Evolutionary conservation across 1,140 invertebrate genomes (phyloP), one percentile per base, ranked within the genome.

Genomic region (Drosophila persimilis): DNA sequence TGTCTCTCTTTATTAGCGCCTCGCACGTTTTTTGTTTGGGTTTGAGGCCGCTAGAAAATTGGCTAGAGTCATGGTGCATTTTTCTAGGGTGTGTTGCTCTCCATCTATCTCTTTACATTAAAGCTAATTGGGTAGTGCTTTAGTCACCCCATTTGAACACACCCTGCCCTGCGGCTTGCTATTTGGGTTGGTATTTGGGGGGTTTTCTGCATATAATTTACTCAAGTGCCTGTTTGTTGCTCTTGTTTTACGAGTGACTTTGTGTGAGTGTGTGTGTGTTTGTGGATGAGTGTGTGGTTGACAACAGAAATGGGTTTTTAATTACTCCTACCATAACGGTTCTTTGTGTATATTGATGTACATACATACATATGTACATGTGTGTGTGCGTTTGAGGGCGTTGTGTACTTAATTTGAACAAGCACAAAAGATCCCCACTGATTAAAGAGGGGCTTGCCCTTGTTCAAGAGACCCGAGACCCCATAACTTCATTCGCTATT

Each of bases 291-390:
- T 39, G 35, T 39, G 35, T 39, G 11, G 11, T 13, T 73, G 74
- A 77, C 69, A 81, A 48, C 62, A 51, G 45, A 74, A 83, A 83
- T 83, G 79, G 44, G 22, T 60, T 74, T 83, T 79, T 83, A 79
- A 83, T 84, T 83, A 73, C 35, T 39, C 3, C 11, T 4, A 39
- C 51, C 52, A 67, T 64, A 75, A 79, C 61, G 51, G 53, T 67
- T 53, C 73, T 65, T 77, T 83, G 70, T 73, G 54, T 46, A 55
- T 44, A 48, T 61, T 65, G 41, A 26, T 9, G 22, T 44, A 13
- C 6, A 15, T 22, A 15, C 15, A 15, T 15, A 15, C 15, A 15
- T 15, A 15, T 15, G 15, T 15, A 15, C 15, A 24, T 26, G 43
- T 51, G 52, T 59, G 61, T 44, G 9, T 35, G 24, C 31, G 31